These are phyloP conservation scores for Philypnodon macrostomus DNA, from an alignment of 2,797 vertebrate species.

Conservation along the genomic window DNA sequence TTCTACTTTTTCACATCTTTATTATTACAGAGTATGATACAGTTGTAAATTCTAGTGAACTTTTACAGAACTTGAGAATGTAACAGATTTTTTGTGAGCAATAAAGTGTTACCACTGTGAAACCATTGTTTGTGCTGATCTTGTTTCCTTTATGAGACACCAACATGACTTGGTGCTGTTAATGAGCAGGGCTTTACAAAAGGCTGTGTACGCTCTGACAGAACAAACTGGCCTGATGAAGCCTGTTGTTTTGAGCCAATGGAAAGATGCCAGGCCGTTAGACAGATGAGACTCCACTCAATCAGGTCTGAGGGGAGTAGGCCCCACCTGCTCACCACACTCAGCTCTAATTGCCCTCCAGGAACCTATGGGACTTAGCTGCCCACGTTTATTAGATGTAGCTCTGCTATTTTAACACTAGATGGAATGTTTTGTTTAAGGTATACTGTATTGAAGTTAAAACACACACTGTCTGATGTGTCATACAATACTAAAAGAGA, in stretches of 20 bases:
- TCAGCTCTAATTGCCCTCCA: constrained; percentile 59
- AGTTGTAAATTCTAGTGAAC: constrained; percentile 18
- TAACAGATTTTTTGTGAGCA: constrained; percentile 43
- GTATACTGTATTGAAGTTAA: too few relatives aligned
- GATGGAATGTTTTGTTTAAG: too few relatives aligned
- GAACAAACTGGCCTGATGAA: constrained; percentile 55
- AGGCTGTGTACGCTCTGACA: constrained; percentile 62
- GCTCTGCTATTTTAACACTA: constrained; percentile 19
- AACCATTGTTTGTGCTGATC: constrained; percentile 25
- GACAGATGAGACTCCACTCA: constrained; percentile 80
- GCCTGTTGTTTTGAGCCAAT: constrained; percentile 69
- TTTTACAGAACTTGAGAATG: constrained; percentile 42
- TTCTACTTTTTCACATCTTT: constrained; percentile 14
- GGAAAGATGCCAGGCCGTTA: constrained; percentile 80
- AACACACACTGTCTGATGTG: too few relatives aligned
- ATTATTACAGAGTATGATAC: too few relatives aligned
- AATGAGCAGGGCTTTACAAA: constrained; percentile 73
- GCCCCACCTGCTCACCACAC: constrained; percentile 46
- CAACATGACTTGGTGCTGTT: constrained; percentile 62
- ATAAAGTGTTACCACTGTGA: constrained; percentile 57
- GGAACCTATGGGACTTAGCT: constrained; percentile 46
- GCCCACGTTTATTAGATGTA: constrained; percentile 38
- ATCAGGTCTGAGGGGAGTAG: constrained; percentile 78
- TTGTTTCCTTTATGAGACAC: constrained; percentile 53
- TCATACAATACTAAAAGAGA: too few relatives aligned